Evolutionary conservation across 1,140 invertebrate species (phyloP).

Genomic region (Aplysia californica): DNA sequence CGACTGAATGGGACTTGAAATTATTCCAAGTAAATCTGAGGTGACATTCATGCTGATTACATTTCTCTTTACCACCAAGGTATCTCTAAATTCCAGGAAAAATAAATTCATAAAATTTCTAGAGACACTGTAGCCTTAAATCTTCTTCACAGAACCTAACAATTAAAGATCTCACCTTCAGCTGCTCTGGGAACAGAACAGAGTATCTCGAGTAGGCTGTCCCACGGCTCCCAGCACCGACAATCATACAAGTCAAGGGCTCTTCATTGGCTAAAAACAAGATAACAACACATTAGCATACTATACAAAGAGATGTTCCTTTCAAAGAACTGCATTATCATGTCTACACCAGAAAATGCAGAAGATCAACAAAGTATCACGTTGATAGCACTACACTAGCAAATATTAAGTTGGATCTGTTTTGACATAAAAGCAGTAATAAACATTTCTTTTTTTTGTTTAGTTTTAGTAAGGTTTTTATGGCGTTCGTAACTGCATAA

Average conservation of each 20-base stretch:
- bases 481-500: too few species aligned
- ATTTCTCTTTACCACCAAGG: too few species aligned
- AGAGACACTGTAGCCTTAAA: not conserved
- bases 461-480: too few species aligned
- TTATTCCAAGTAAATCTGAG: not conserved
- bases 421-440: too few species aligned
- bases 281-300: too few species aligned
- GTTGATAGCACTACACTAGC: too few species aligned
- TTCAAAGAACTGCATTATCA: too few species aligned
- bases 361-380: too few species aligned
- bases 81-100: not conserved
- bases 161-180: slow-evolving; percentile 38
- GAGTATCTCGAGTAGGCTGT: slow-evolving; percentile 64
- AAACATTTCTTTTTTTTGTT: too few species aligned
- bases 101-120: not conserved
- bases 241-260: slow-evolving; percentile 46
- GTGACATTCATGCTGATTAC: not conserved
- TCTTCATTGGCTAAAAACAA: slow-evolving; percentile 1
- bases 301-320: too few species aligned
- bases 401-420: too few species aligned
- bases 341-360: too few species aligned
- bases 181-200: slow-evolving; percentile 30
- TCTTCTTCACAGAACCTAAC: not conserved
- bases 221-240: slow-evolving; percentile 58
- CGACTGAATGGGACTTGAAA: not conserved